Conservation (phyloP, 2,113 vertebrate species). For the Lepus europaeus region DNA sequence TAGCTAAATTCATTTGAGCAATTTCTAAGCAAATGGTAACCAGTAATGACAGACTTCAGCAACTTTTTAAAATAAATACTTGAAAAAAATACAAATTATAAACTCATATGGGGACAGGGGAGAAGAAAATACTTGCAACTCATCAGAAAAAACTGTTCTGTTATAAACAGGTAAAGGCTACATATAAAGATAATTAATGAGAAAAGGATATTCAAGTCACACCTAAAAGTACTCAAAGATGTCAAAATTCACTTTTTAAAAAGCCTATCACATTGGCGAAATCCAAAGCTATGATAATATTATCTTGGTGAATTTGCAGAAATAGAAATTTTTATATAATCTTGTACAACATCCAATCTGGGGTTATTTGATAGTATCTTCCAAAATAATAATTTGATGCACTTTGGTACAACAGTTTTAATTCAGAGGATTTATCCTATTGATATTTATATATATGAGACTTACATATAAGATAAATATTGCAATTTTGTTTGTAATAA, state of each 20-base stretch:
- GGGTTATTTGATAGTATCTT: background rate
- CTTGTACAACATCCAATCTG: background rate
- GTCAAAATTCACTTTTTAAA: background rate
- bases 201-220: background rate
- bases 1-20: conserved; percentile 54
- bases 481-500: conserved; percentile 32
- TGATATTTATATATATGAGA: background rate
- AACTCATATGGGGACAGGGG: background rate
- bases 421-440: background rate
- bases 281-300: background rate
- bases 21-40: conserved; percentile 27
- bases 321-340: background rate
- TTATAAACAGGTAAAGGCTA: background rate
- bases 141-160: background rate
- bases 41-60: conserved; percentile 51
- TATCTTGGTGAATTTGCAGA: background rate
- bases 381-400: background rate
- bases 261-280: background rate
- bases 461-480: background rate
- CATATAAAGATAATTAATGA: background rate
- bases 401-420: conserved; percentile 1
- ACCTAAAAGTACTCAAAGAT: background rate
- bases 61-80: conserved; percentile 63
- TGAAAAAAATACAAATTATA: conserved; percentile 32
- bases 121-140: background rate